Base-by-base conservation (phyloP, 1,140 invertebrate species). In the Amphibalanus amphitrite region DNA sequence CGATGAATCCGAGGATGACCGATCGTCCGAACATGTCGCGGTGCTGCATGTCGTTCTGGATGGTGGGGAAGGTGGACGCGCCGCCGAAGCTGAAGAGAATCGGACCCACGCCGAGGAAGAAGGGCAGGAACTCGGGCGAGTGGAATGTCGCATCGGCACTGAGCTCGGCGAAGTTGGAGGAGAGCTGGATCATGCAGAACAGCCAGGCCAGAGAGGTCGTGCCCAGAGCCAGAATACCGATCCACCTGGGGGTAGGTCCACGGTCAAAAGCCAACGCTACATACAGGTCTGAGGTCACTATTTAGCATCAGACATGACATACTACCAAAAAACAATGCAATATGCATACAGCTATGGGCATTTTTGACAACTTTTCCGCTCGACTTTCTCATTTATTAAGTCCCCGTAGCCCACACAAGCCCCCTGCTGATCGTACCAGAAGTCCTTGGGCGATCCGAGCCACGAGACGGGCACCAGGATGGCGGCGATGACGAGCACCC, bases 391-490 rank as follows among this genome's bases (percentile, higher is more conserved):
- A n/a, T n/a, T n/a, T n/a, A n/a, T n/a, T n/a, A n/a, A n/a, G n/a
- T n/a, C n/a, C n/a, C n/a, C n/a, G n/a, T n/a, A n/a, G n/a, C n/a
- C n/a, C n/a, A n/a, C n/a, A n/a, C n/a, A n/a, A n/a, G n/a, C n/a
- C n/a, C n/a, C n/a, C n/a, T n/a, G n/a, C n/a, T n/a, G n/a, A n/a
- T n/a, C 81, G 81, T 80, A 88, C 88, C 85, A 84, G 77, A 89
- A 88, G 75, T 89, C 86, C 76, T 86, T 87, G 1, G 89, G 89
- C 3, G 87, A 85, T 59, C 86, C 88, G 1, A 89, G 81, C 81
- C 88, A 87, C 74, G 86, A 84, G 0, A 85, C 76, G 0, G 88
- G 87, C 13, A 83, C 83, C 69, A 90, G 80, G 0, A 83, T 74
- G 0, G 80, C 78, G 0, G 84, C 85, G 23, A 90, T 83, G 1